phyloP scores from a whole-genome alignment of 2,888 invertebrate species.

The Macrosiphum euphorbiae region DNA sequence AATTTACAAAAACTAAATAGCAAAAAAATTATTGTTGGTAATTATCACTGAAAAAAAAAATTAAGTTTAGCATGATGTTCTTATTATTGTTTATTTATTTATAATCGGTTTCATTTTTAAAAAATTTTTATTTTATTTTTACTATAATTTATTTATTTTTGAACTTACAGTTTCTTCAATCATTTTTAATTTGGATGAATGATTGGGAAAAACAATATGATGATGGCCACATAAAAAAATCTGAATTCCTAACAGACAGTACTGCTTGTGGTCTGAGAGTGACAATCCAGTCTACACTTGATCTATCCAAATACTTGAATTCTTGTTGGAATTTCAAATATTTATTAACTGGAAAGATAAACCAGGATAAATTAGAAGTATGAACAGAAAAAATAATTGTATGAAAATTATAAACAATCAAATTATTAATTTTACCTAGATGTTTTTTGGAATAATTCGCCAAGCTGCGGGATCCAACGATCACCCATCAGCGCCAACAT shows the following conservation, averaged over 20 bases:
- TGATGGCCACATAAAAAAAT: not conserved
- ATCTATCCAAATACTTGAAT: not conserved
- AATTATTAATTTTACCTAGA: not conserved
- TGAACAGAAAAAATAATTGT: not conserved
- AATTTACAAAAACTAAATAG: too few relatives aligned
- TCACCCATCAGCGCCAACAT: constrained; percentile 12
- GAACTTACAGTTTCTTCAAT: not conserved
- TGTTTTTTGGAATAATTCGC: not conserved
- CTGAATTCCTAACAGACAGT: constrained; percentile 13
- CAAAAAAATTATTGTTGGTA: too few relatives aligned
- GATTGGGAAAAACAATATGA: not conserved
- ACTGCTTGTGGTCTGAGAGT: constrained; percentile 25
- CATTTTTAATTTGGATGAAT: not conserved
- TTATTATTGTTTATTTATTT: not conserved
- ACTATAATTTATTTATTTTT: not conserved
- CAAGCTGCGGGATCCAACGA: not conserved
- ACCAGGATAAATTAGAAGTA: not conserved
- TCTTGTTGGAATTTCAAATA: constrained; percentile 17
- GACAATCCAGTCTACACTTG: constrained; percentile 22
- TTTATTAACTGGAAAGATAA: not conserved
- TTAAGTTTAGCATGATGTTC: not conserved
- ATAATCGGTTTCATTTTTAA: not conserved
- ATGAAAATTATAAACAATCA: not conserved
- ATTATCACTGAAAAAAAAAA: not conserved
- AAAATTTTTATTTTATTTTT: not conserved